Conservation (phyloP, 1,140 invertebrate species). For the Heliconius melpomene region DNA sequence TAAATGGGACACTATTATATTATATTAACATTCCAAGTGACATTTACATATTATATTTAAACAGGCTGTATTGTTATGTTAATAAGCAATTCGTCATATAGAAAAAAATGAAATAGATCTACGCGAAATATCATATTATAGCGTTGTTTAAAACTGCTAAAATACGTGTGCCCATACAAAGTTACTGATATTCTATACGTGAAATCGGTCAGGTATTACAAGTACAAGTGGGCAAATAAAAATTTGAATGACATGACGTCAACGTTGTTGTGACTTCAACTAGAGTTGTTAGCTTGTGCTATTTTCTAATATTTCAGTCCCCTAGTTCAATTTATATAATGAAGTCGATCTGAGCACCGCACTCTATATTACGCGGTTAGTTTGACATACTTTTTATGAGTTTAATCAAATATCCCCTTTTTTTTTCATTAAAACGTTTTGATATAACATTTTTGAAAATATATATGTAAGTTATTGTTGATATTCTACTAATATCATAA, state of each 20-base stretch:
- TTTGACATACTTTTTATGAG: not conserved
- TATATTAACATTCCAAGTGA: not conserved
- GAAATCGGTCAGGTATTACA: not conserved
- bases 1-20: not conserved
- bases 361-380: not conserved
- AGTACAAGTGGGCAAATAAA: not conserved
- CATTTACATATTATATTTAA: slow-evolving; percentile 20
- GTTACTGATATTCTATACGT: not conserved
- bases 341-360: not conserved
- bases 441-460: no score
- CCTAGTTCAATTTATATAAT: slow-evolving; percentile 9
- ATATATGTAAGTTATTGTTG: no score
- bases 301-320: slow-evolving; percentile 9
- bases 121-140: slow-evolving; percentile 1
- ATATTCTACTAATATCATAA: no score
- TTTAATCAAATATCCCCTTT: not conserved
- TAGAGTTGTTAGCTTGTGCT: not conserved
- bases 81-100: slow-evolving; percentile 17
- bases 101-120: slow-evolving; percentile 22
- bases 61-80: slow-evolving; percentile 28
- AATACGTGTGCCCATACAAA: not conserved
- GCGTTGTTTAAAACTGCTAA: not conserved
- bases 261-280: not conserved
- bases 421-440: not conserved
- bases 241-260: slow-evolving; percentile 1